Evolutionary conservation across 1,140 invertebrate genomes (phyloP), one percentile per base, ranked within the genome.

Genomic region (Papilio machaon): DNA sequence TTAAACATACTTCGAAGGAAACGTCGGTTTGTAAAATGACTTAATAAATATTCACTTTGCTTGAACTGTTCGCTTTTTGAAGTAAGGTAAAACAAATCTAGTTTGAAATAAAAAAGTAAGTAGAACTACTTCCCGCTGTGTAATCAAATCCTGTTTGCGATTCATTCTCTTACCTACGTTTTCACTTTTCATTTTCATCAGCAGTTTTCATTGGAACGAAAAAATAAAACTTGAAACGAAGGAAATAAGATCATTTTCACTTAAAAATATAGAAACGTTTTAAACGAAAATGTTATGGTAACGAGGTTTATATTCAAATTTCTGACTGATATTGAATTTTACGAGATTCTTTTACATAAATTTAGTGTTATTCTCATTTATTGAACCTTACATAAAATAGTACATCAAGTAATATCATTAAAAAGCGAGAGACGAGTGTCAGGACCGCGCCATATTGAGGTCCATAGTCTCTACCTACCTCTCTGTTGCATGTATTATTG

Each of bases 151-250:
- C 30, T 64, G 60, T 64, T 64, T 64, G 60, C 19, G 60, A 64
- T 64, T 64, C 64, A 70, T 70, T 70, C 23, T 35, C 23, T 70
- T 38, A 35, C 64, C 64, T 70, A 70, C 64, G 64, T 70, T 70
- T 70, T 70, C 64, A 70, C 64, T 70, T 35, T 70, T 70, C 30
- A 35, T 70, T 70, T 70, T 35, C 64, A 70, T 70, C 64, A 70
- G 64, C 64, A 38, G 64, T 38, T 70, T 70, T 70, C 64, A 70
- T 70, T 70, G 13, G 64, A 70, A 23, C 23, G 64, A 30, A 35
- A 70, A 70, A 70, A 70, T 70, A 70, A 64, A 38, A 70, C 64
- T 13, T 13, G 23, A 70, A 70, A 70, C 38, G 64, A 38, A 70
- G 64, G 64, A 70, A 70, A 70, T 70, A 70, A 70, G 64, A 70